Base-by-base conservation (phyloP, 2,888 invertebrate genomes). In the Amphimallon solstitiale region DNA sequence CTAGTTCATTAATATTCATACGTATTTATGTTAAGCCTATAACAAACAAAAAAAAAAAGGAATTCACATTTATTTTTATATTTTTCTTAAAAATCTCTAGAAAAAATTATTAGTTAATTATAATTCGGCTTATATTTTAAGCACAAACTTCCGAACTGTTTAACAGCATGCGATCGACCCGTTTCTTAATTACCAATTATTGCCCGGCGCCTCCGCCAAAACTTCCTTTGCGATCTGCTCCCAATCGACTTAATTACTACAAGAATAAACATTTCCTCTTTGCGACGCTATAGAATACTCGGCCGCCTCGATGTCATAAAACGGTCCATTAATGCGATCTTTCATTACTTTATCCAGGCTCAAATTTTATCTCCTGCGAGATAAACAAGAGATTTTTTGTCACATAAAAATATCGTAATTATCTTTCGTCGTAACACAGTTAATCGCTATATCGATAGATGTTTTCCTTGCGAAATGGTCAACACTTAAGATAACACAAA, bases 181-280 rank as follows among this genome's bases (percentile, higher is more conserved):
- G 23, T 23, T 56, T 56, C 40, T 56, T 56, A 56, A 56, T 56
- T 56, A 56, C 40, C 56, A 40, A 56, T 56, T 56, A 56, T 35
- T 51, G 14, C 51, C 35, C 17, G 37, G 17, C 35, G 51, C 12
- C 49, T 51, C 15, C 15, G 9, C 29, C 49, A 29, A 34, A 34
- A 14, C 51, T 17, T 51, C 35, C 14, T 35, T 14, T 21, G 9
- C 19, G n/a, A 46, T 46, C 46, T 29, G 21, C 21, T 17, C 23
- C 23, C 38, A n/a, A 23, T 56, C 40, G 56, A 19, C 56, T 56
- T 43, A 56, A 56, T 56, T 56, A 56, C 40, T 12, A 14, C 40
- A 40, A 40, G 56, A 56, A 56, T 56, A 56, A 56, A 56, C 40
- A 56, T 56, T 56, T 21, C 23, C 43, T 56, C 23, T 56, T 40